These are phyloP conservation scores for Rhynchophorus ferrugineus DNA, from an alignment of 1,140 invertebrate species.

Conservation along the genomic window DNA sequence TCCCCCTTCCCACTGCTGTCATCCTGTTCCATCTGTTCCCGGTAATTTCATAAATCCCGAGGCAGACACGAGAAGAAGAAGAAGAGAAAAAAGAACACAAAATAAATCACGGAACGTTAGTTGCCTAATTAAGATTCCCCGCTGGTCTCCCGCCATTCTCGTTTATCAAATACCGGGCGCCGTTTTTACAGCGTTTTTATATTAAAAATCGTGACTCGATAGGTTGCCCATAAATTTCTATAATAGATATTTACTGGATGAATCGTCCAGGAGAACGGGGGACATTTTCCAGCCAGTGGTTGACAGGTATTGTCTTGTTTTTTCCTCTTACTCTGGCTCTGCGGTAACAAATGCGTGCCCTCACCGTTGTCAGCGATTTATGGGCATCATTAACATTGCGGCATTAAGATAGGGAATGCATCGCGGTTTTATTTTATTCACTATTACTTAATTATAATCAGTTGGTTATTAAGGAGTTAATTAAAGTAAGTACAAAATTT, in stretches of 20 bases:
- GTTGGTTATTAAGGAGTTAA: too few relatives aligned
- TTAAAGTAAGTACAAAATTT: too few relatives aligned
- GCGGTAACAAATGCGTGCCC: too few relatives aligned
- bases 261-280: not conserved
- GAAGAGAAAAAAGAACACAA: not conserved
- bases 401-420: too few relatives aligned
- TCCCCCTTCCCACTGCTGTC: too few relatives aligned
- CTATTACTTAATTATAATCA: too few relatives aligned
- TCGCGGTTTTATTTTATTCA: too few relatives aligned
- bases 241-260: slow-evolving; percentile 12
- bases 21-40: not conserved
- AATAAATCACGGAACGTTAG: slow-evolving; percentile 4
- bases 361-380: too few relatives aligned
- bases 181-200: slow-evolving; percentile 15
- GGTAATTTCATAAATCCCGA: slow-evolving; percentile 1
- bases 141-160: slow-evolving; percentile 2
- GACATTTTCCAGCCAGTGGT: not conserved
- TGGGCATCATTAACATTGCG: too few relatives aligned
- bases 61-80: not conserved
- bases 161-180: slow-evolving; percentile 12
- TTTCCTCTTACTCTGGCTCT: too few relatives aligned
- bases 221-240: slow-evolving; percentile 6
- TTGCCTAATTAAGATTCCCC: slow-evolving; percentile 10
- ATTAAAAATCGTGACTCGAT: slow-evolving; percentile 16
- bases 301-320: not conserved